Percentiles rank a stretch among this genome's conserved stretches.
These are phyloP conservation scores for Eutolmus rufibarbis DNA, from an alignment of 2,888 invertebrate species.

Conservation along the genomic window DNA sequence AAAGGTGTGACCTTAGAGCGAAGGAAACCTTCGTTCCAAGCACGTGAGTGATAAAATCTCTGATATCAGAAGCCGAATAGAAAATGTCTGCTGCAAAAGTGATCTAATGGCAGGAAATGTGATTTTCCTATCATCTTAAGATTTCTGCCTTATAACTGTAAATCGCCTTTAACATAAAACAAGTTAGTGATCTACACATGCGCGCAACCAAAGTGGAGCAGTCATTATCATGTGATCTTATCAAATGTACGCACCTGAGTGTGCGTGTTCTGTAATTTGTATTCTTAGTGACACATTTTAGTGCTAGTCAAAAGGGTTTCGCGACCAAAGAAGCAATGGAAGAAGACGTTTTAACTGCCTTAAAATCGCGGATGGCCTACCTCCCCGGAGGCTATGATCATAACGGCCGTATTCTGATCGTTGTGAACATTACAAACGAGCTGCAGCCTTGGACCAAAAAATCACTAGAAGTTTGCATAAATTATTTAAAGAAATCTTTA, in stretches of 20 bases:
- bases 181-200: not conserved
- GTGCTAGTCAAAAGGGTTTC: not conserved
- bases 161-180: not conserved
- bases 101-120: not conserved
- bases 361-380: slow-evolving; percentile 69
- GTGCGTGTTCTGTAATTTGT: not conserved
- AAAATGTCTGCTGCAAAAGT: not conserved
- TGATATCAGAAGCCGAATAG: not conserved
- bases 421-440: slow-evolving; percentile 69
- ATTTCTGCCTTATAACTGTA: slow-evolving; percentile 3
- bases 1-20: slow-evolving; percentile 30
- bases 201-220: not conserved
- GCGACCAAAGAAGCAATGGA: slow-evolving; percentile 61
- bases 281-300: not conserved
- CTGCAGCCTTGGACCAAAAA: slow-evolving; percentile 64
- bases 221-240: slow-evolving; percentile 14
- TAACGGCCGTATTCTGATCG: slow-evolving; percentile 69
- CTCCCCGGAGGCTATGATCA: slow-evolving; percentile 74
- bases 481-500: slow-evolving; percentile 60
- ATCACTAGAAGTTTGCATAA: slow-evolving; percentile 59
- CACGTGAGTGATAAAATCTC: not conserved
- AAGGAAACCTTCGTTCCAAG: not conserved
- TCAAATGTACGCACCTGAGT: not conserved
- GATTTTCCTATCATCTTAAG: not conserved
- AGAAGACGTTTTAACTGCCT: slow-evolving; percentile 66